A percentile compares a stretch with the other conserved stretches of the same genome.
These are phyloP conservation scores for Rhinogobio ventralis DNA, from an alignment of 2,797 vertebrate species.

Conservation along the genomic window DNA sequence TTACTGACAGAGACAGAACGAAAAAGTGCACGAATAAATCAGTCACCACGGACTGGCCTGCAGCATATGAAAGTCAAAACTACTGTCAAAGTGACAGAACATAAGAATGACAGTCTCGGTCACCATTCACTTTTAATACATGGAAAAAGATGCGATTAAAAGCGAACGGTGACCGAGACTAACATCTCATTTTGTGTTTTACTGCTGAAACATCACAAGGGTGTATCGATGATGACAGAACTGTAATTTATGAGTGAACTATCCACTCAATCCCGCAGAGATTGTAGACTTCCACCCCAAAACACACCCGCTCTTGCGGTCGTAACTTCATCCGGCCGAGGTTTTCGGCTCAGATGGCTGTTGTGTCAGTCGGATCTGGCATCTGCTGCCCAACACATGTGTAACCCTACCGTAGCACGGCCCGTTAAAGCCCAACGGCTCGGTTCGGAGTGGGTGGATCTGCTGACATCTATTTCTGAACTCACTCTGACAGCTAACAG, in stretches of 20 bases:
- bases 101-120: not conserved
- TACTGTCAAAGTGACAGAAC: not conserved
- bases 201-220: not conserved
- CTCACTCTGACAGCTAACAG: constrained; percentile 45
- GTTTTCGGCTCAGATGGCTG: constrained; percentile 11
- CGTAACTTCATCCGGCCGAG: constrained; percentile 35
- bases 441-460: constrained; percentile 47
- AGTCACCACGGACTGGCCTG: not conserved
- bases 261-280: not conserved
- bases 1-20: not conserved
- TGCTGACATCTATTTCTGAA: constrained; percentile 47
- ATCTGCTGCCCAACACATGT: constrained; percentile 14
- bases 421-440: constrained; percentile 3
- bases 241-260: not conserved
- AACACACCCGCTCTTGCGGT: constrained; percentile 26
- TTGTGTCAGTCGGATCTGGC: constrained; percentile 21
- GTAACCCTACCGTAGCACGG: constrained; percentile 44
- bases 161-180: not conserved
- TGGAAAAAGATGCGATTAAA: not conserved
- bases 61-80: not conserved
- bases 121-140: not conserved
- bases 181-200: not conserved
- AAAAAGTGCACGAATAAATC: not conserved
- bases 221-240: not conserved
- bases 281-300: constrained; percentile 1